Conservation (phyloP, 2,113 vertebrate species). For the Oncorhynchus masou region DNA sequence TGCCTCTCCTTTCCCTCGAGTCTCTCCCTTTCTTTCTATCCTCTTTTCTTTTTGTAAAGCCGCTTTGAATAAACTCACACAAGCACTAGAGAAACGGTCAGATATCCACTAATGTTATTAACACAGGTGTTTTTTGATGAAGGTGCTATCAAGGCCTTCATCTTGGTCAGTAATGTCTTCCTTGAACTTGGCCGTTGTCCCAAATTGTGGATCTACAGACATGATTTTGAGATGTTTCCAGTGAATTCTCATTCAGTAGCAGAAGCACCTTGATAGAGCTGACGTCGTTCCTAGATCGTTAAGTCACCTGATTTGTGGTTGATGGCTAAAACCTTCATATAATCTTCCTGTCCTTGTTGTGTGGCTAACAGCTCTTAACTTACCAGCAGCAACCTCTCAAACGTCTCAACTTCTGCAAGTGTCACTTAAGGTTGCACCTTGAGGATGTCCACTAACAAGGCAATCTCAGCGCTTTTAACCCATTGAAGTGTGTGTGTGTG, state of each 20-base stretch:
- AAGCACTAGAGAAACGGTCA: conserved; percentile 31
- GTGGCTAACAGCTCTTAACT: conserved; percentile 59
- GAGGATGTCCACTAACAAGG: conserved; percentile 50
- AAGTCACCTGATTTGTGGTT: conserved; percentile 5
- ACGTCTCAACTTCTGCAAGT: too few relatives aligned
- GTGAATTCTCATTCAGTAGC: conserved; percentile 36
- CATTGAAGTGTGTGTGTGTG: conserved; percentile 7
- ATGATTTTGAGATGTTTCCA: conserved; percentile 62
- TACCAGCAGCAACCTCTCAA: not conserved
- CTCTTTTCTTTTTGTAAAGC: conserved; percentile 22
- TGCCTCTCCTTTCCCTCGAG: conserved; percentile 19
- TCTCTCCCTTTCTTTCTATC: conserved; percentile 26
- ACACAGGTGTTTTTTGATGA: conserved; percentile 36
- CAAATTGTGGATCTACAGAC: not conserved
- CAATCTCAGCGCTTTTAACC: conserved; percentile 45
- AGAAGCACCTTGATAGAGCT: conserved; percentile 54
- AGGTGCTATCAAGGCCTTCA: conserved; percentile 55
- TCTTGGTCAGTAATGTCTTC: not conserved
- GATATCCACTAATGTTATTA: conserved; percentile 54
- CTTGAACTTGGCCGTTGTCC: conserved; percentile 46
- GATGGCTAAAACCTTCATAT: conserved; percentile 43
- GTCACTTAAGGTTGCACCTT: conserved; percentile 30
- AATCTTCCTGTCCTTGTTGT: conserved; percentile 32
- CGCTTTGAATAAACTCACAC: conserved; percentile 27
- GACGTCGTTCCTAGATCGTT: conserved; percentile 11